Evolutionary conservation across 1,140 invertebrate species (phyloP).

Genomic region (Paraescarpia echinospica): DNA sequence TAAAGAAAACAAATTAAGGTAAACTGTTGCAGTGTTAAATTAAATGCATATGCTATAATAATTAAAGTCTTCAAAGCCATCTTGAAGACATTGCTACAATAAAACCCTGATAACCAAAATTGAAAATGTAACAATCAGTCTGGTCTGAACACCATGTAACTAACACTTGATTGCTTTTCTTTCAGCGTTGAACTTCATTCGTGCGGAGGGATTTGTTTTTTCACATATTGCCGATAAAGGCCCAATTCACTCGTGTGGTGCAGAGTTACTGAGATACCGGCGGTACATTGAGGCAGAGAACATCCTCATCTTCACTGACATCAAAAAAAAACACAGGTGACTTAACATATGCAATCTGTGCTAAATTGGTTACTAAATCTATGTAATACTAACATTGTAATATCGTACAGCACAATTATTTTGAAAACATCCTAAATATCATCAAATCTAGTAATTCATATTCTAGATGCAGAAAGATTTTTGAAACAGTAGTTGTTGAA

Average conservation of each 20-base stretch:
- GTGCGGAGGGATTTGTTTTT: constrained; percentile 81
- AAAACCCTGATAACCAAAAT: no score
- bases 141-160: no score
- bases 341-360: background rate
- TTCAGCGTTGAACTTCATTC: constrained; percentile 72
- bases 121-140: no score
- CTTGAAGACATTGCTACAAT: no score
- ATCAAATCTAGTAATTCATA: no score
- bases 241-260: constrained; percentile 76
- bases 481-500: constrained; percentile 18
- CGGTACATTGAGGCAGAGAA: constrained; percentile 71
- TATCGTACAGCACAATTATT: background rate
- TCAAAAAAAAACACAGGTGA: constrained; percentile 86
- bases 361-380: background rate
- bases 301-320: constrained; percentile 74
- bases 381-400: background rate
- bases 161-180: background rate
- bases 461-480: background rate
- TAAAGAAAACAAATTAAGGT: no score
- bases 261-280: constrained; percentile 72
- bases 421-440: background rate
- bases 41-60: no score
- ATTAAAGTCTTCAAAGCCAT: no score
- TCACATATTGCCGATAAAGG: constrained; percentile 83
- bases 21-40: no score